Evolutionary conservation across 2,888 invertebrate genomes (phyloP), one percentile per base, ranked within the genome.

Genomic region (Glyphotaelius pellucidus): DNA sequence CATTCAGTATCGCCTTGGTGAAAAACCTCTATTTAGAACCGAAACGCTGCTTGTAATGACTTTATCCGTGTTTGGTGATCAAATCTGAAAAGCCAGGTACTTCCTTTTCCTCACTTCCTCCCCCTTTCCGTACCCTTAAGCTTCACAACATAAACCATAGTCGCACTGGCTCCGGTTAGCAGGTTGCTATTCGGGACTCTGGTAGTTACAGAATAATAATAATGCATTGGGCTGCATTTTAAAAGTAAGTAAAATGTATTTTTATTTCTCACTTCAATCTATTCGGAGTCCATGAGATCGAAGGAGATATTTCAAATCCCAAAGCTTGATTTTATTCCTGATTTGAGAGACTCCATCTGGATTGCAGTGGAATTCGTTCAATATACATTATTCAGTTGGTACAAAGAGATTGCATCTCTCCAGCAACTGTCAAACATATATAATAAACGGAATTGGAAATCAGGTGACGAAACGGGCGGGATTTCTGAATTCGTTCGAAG

Each of bases 371-470:
- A 67, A 67, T 67, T 67, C 67, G 67, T 67, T 67, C 67, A 67
- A n/a, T 9, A 67, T 67, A 7, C 67, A 67, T 67, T 25, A 67
- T 67, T 67, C 67, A 67, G 67, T 67, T 67, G 67, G 67, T 67
- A 67, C 67, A 67, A 67, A 67, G 67, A n/a, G 67, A 67, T 67
- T 67, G 67, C 67, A 67, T 67, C 67, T 52, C 52, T 52, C 52
- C 52, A 19, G 25, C 52, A 19, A 52, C 52, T 67, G 67, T 67
- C 67, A 67, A 84, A 84, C 38, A 84, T 42, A 31, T 42, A 47
- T 30, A 81, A 47, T 80, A 92, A 92, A 92, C 88, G 92, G 92
- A 90, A 90, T 92, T 90, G 92, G 86, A 90, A 92, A 92, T 80
- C 92, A 91, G 91, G 90, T 90, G 90, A 81, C 90, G 67, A 83